Percentiles rank a stretch among this genome's conserved stretches.
Conservation (phyloP, 2,113 vertebrate species). For the Ceratotherium simum region DNA sequence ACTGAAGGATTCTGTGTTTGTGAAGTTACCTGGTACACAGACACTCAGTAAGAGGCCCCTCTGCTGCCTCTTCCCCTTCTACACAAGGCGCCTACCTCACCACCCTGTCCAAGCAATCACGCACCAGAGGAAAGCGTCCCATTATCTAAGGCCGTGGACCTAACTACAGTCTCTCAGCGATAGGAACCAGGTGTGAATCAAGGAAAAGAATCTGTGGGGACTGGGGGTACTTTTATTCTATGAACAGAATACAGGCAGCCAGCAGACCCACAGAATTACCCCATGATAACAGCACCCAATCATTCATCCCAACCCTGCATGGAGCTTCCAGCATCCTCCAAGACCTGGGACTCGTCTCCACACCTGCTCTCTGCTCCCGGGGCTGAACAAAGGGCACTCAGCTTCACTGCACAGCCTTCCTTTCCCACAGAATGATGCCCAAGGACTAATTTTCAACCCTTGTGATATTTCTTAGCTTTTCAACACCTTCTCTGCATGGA, state of each 20-base stretch:
- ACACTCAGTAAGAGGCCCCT: background rate
- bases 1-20: accelerated
- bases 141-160: background rate
- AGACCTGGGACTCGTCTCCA: no score
- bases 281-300: no score
- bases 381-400: accelerated
- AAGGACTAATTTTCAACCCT: background rate
- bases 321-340: background rate
- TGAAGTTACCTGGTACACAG: no score
- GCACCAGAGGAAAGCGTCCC: accelerated
- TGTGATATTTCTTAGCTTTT: background rate
- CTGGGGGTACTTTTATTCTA: background rate
- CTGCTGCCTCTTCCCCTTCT: background rate
- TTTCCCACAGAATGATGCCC: accelerated
- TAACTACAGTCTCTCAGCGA: background rate
- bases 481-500: background rate
- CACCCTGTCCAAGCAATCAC: accelerated
- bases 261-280: background rate
- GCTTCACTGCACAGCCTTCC: background rate
- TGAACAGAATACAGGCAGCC: accelerated
- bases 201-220: background rate
- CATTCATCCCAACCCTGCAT: accelerated
- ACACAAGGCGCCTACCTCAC: background rate
- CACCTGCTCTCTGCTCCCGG: background rate
- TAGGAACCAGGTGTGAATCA: background rate